A percentile compares a stretch with the other conserved stretches of the same genome.
These are phyloP conservation scores for Menidia beryllina DNA, from an alignment of 2,113 vertebrate genomes.

Conservation along the genomic window DNA sequence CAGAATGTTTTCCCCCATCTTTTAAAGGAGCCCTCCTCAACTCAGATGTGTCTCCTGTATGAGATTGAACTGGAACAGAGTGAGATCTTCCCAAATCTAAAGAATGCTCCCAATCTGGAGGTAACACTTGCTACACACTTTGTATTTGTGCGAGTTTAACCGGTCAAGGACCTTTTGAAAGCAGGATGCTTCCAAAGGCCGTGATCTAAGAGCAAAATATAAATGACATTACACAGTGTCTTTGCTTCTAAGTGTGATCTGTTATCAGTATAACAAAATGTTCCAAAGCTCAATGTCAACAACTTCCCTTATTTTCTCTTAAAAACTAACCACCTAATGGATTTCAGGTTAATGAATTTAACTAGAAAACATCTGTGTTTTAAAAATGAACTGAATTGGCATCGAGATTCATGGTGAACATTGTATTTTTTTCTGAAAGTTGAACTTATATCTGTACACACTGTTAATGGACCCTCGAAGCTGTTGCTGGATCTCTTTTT, in stretches of 20 bases:
- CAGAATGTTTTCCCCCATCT: not conserved
- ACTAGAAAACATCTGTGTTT: not conserved
- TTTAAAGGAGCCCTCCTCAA: conserved; percentile 30
- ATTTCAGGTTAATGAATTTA: not conserved
- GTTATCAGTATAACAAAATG: too few species aligned
- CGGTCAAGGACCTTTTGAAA: not conserved
- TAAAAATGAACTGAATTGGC: not conserved
- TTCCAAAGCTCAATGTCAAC: not conserved
- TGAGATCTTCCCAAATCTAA: conserved; percentile 73
- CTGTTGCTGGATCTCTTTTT: conserved; percentile 8
- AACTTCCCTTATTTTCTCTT: too few species aligned
- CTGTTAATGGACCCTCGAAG: not conserved
- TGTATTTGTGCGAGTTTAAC: not conserved
- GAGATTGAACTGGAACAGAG: conserved; percentile 73
- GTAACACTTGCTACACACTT: conserved; percentile 69
- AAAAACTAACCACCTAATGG: not conserved
- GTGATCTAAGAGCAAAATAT: not conserved
- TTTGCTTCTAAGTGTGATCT: too few species aligned
- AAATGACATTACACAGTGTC: too few species aligned
- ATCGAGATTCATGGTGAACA: not conserved
- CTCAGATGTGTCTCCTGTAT: conserved; percentile 77
- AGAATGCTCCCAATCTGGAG: conserved; percentile 84
- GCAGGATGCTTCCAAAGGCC: too few species aligned
- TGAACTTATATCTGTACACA: too few species aligned
- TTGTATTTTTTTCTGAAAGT: not conserved